Evolutionary conservation across 2,888 invertebrate genomes (phyloP), one percentile per base, ranked within the genome.

Genomic region (Pheosia gnoma): DNA sequence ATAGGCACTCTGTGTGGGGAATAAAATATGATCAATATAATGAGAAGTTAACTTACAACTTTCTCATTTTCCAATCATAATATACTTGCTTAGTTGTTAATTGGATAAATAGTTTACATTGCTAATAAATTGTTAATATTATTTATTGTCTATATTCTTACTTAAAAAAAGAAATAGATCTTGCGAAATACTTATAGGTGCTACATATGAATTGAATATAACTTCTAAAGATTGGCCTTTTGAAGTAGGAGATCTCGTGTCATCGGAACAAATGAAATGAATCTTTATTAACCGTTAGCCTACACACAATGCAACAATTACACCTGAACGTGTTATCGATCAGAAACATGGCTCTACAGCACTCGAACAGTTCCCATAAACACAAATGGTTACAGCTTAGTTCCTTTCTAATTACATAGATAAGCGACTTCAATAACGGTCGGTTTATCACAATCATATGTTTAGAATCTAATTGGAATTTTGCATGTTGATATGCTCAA

Each of bases 381-480:
- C 85, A 89, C 86, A 88, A 93, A 91, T 91, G 87, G 88, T 89
- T 84, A 88, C 87, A 93, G 93, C 90, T 92, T 90, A 91, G 88
- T 93, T 88, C 85, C 77, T 89, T 91, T 91, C 93, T 91, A 93
- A 93, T 93, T 92, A 93, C 92, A 82, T 74, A 90, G 93, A 93
- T 93, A 93, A 93, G 90, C 83, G 76, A 86, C 84, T 90, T 82
- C 91, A 93, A 93, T 93, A 93, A 92, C 89, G 90, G 87, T 85
- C 83, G 84, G 83, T 90, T 92, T 93, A 93, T 93, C 93, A 90
- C 87, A 91, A 90, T 88, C 88, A 85, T 91, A 83, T 88, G 91
- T 91, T 90, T 85, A 81, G 90, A 92, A 91, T 93, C 91, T 93
- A 93, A 93, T 93, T 93, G 92, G 91, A 90, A 91, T 92, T 93